Conservation (phyloP, 2,797 vertebrate genomes). For the Typhlichthys subterraneus region DNA sequence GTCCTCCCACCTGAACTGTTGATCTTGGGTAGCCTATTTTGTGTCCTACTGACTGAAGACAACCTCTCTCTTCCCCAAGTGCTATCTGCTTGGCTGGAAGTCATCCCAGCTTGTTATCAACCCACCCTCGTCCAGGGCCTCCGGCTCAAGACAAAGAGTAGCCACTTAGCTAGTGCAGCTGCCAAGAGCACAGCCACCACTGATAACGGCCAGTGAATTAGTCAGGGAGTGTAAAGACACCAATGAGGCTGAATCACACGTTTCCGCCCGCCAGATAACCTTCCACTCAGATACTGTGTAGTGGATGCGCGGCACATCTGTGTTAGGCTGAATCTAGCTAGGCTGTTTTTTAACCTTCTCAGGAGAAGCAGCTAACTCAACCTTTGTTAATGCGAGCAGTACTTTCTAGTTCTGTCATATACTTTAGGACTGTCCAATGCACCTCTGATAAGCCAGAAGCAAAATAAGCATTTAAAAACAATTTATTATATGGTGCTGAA, state of each 20-base stretch:
- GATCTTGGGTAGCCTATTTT: slow-evolving; percentile 44
- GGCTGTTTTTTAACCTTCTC: neutral
- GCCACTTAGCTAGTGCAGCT: slow-evolving; percentile 17
- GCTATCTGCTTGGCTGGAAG: slow-evolving; percentile 50
- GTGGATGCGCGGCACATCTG: neutral
- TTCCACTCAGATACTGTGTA: neutral
- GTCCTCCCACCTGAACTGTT: slow-evolving; percentile 9
- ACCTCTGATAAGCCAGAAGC: too few relatives aligned
- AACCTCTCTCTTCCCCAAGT: slow-evolving; percentile 12
- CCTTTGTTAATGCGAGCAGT: neutral
- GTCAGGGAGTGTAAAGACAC: slow-evolving; percentile 14
- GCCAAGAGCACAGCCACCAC: slow-evolving; percentile 20
- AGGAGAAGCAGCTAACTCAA: neutral
- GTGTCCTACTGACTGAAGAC: slow-evolving; percentile 24
- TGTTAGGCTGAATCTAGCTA: neutral
- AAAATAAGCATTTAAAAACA: too few relatives aligned
- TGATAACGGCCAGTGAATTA: slow-evolving; percentile 54
- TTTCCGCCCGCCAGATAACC: slow-evolving; percentile 47
- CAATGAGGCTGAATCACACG: slow-evolving; percentile 16
- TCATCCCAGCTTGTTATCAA: slow-evolving; percentile 58
- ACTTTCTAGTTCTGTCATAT: too few relatives aligned
- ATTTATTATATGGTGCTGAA: too few relatives aligned
- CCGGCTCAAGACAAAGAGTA: slow-evolving; percentile 14
- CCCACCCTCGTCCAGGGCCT: slow-evolving; percentile 27
- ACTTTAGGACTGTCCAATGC: too few relatives aligned